A percentile compares a stretch with the other conserved stretches of the same genome.
Evolutionary conservation across 2,797 vertebrate species (phyloP).

Genomic region (Mus minutoides): DNA sequence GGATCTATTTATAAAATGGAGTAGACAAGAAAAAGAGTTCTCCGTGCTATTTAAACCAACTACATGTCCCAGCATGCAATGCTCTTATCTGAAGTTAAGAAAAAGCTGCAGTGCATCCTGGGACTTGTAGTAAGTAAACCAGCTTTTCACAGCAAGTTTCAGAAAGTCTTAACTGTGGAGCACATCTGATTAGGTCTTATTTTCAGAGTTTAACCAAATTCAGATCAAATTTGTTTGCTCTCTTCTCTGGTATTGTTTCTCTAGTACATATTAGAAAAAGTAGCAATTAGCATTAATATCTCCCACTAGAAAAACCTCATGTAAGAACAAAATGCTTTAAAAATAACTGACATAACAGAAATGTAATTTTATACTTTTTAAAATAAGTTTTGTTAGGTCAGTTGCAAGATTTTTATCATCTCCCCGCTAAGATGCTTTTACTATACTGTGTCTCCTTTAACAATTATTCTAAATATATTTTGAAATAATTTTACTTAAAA

Average conservation of each 20-base stretch:
- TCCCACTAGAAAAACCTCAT: slow-evolving; percentile 57
- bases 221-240: slow-evolving; percentile 29
- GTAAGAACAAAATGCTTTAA: slow-evolving; percentile 47
- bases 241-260: slow-evolving; percentile 42
- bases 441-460: slow-evolving; percentile 59
- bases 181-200: slow-evolving; percentile 59
- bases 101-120: slow-evolving; percentile 80
- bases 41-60: slow-evolving; percentile 73
- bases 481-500: slow-evolving; percentile 60
- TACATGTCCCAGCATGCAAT: slow-evolving; percentile 85
- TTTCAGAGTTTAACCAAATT: slow-evolving; percentile 53
- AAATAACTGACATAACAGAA: slow-evolving; percentile 1
- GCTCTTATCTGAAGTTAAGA: slow-evolving; percentile 42
- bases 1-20: slow-evolving; percentile 67
- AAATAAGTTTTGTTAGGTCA: slow-evolving; percentile 1
- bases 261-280: slow-evolving; percentile 45
- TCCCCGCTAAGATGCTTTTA: slow-evolving; percentile 29
- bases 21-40: slow-evolving; percentile 69
- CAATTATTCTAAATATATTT: slow-evolving; percentile 57
- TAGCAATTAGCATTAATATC: slow-evolving; percentile 57
- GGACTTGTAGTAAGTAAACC: slow-evolving; percentile 81
- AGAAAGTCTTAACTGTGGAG: slow-evolving; percentile 68
- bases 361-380: slow-evolving; percentile 31
- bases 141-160: slow-evolving; percentile 68
- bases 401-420: slow-evolving; percentile 18